Base-by-base conservation (phyloP, 92 coral and sea anemone genomes). In the Micromussa lordhowensis region DNA sequence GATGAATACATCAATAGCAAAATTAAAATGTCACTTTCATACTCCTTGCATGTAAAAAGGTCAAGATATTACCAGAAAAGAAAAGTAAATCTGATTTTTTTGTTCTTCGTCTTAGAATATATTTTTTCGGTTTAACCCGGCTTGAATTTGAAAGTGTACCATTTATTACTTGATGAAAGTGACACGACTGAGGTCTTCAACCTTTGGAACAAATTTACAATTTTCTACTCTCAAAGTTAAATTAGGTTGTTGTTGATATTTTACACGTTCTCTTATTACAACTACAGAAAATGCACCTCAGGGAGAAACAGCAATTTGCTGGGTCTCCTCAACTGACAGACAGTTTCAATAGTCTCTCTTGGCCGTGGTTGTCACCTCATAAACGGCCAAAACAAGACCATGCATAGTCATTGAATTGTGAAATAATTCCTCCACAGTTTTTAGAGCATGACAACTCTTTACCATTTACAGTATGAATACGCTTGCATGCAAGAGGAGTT, bases 401-500 rank as follows among this genome's bases (percentile, higher is more conserved):
- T 19, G 78, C 28, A 48, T 51, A 68, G 54, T 86, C 22, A 49
- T 31, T 86, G 76, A 16, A 58, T 86, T 86, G 83, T 76, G 75
- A 57, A 77, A 86, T 63, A 30, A 28, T 66, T 57, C 32, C 57
- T 84, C 54, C 32, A 74, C 80, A 55, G 74, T 57, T 66, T 77
- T 26, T 48, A 34, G 58, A 36, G 63, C n/a, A 14, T 19, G 71
- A 28, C 34, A 73, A 35, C 49, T 35, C 49, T 73, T 88, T 82
- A 93, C 96, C 96, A 93, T 81, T 91, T 93, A 70, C 93, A 90
- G 61, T 93, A 91, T 26, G 96, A 93, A 78, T 93, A 93, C 28
- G 87, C 96, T 63, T 93, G 96, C 94, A 91, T 93, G 84, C 96
- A 93, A 21, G 96, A 93, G 61, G 96, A 93, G 88, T 92, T 93